Percentiles rank a stretch among this genome's conserved stretches.
Evolutionary conservation across 2,113 vertebrate species (phyloP).

Genomic region (Lates calcarifer): DNA sequence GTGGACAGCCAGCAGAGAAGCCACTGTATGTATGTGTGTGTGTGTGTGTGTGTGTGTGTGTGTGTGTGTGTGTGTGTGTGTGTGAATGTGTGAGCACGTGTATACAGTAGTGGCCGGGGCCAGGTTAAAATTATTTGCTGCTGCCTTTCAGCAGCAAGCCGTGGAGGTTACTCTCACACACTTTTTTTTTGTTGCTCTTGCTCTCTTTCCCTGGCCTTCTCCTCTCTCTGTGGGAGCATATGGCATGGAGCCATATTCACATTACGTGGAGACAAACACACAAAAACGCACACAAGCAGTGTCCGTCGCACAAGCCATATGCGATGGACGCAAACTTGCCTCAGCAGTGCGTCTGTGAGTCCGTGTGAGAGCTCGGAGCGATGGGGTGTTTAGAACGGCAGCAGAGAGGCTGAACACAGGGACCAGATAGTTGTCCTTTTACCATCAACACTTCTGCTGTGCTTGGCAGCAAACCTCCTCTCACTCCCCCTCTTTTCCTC

Average conservation of each 20-base stretch:
- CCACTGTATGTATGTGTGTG: conserved; percentile 48
- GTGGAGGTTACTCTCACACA: conserved; percentile 41
- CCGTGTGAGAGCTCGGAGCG: conserved; percentile 28
- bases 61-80: conserved; percentile 29
- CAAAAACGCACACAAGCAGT: conserved; percentile 30
- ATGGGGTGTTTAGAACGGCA: conserved; percentile 49
- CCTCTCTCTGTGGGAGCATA: conserved; percentile 34
- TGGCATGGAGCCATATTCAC: conserved; percentile 56
- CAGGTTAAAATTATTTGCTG: conserved; percentile 75
- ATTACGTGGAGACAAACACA: conserved; percentile 37
- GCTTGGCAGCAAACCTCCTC: conserved; percentile 64
- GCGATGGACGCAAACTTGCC: conserved; percentile 5
- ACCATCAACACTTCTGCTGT: conserved; percentile 75
- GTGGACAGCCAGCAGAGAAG: conserved; percentile 77
- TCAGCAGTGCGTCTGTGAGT: background rate
- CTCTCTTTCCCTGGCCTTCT: conserved; percentile 29
- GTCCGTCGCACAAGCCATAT: conserved; percentile 27
- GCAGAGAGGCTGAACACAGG: conserved; percentile 37
- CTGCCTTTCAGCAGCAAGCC: conserved; percentile 60
- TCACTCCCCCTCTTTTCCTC: conserved; percentile 51
- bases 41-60: conserved; percentile 34
- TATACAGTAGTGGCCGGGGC: conserved; percentile 62
- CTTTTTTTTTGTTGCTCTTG: conserved; percentile 17
- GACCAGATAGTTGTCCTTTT: conserved; percentile 75
- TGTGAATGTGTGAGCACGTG: conserved; percentile 44